Conservation (phyloP, 2,888 invertebrate genomes). For the Sminthurides aquaticus region DNA sequence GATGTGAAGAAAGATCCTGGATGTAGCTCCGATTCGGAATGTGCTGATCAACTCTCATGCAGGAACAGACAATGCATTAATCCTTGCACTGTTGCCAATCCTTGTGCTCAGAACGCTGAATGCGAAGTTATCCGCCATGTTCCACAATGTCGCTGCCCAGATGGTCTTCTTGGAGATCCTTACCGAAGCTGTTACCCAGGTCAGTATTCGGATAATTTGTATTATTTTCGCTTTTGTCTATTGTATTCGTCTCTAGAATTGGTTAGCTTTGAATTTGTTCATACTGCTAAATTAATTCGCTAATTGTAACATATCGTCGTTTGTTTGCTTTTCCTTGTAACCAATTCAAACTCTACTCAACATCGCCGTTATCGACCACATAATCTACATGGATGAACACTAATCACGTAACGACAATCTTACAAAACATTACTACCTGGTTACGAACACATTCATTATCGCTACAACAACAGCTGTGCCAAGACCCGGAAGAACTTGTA, state of each 20-base stretch:
- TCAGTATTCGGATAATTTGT: too few species aligned
- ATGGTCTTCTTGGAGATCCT: constrained; percentile 67
- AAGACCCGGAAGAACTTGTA: constrained; percentile 44
- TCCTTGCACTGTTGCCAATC: constrained; percentile 46
- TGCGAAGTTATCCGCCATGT: constrained; percentile 57
- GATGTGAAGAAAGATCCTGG: constrained; percentile 52
- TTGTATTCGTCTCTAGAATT: too few species aligned
- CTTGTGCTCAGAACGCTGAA: constrained; percentile 45
- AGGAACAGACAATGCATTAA: constrained; percentile 45
- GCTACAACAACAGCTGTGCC: constrained; percentile 32
- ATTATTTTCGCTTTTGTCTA: too few species aligned
- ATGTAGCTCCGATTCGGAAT: constrained; percentile 52
- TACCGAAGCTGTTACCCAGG: constrained; percentile 58
- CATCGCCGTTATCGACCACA: not conserved
- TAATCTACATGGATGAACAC: not conserved
- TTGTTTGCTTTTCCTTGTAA: not conserved
- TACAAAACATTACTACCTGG: too few species aligned
- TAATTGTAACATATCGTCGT: not conserved
- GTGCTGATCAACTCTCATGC: constrained; percentile 44
- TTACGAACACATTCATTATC: constrained; percentile 8
- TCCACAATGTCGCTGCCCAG: constrained; percentile 67
- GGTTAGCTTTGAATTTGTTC: not conserved
- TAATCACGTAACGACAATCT: too few species aligned
- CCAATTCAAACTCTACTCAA: not conserved
- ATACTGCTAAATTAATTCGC: not conserved